Base-by-base conservation (phyloP, 2,113 vertebrate genomes). In the Lanius collurio region DNA sequence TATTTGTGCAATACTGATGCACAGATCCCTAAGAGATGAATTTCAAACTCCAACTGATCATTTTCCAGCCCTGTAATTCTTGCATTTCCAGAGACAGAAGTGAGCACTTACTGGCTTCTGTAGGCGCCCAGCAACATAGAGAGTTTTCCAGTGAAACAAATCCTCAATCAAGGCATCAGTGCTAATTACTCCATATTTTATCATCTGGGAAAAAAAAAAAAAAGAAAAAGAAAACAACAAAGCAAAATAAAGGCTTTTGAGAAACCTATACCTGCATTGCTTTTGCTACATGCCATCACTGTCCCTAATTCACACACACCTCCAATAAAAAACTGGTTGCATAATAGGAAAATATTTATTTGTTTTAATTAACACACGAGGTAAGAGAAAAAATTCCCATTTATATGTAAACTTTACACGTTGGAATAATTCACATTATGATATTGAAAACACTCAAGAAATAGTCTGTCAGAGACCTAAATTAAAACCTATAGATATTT, bases 121-220 rank as follows among this genome's bases (percentile, higher is more conserved):
- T 16, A 99, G 98, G 49, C 99, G 98, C 70, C 99, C 99, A 67
- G 99, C 99, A 5, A 99, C 94, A 33, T 99, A 99, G 76, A 99
- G 81, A 13, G 98, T 99, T 82, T 98, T 99, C 99, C 99, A 99
- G 97, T 98, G 98, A 77, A 99, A 95, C 57, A 99, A 97, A 93
- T 99, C 99, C 31, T 99, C 98, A 50, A 99, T 98, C 84, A 99
- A 97, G 30, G 97, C 69, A 37, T 98, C 98, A 9, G 99, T 99
- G 94, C 98, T 99, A 76, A 99, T 98, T 37, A 99, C 98, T 6
- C 99, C 99, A 2, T 99, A 99, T 96, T 99, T 99, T 93, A 99
- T 99, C 41, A 99, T 90, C 99, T 99, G 97, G 20, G 42, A 39
- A n/a, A 64, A 62, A 77, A 26, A 22, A 47, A 46, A 21, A 46